Percentiles rank a stretch among this genome's conserved stretches.
Conservation (phyloP, 2,797 vertebrate species). For the Alosa sapidissima region DNA sequence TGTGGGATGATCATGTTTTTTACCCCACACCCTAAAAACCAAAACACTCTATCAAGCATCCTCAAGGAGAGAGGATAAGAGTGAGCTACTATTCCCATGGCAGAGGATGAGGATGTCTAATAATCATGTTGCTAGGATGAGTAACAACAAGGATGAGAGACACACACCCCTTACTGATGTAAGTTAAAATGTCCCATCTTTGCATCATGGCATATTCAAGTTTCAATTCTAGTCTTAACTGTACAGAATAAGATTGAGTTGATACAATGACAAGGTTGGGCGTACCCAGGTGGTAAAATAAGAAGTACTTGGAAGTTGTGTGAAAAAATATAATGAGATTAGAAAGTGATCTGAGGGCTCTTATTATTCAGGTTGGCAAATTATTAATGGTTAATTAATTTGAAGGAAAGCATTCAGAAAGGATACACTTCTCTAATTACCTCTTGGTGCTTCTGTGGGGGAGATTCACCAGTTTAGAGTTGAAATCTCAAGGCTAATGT, state of each 20-base stretch:
- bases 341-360: not conserved
- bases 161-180: not conserved
- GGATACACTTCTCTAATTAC: conserved; percentile 74
- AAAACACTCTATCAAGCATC: no score
- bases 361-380: conserved; percentile 58
- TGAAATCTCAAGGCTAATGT: conserved; percentile 63
- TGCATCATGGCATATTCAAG: not conserved
- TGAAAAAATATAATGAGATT: not conserved
- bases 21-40: no score
- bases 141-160: not conserved
- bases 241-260: not conserved
- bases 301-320: not conserved
- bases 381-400: conserved; percentile 69
- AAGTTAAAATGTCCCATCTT: not conserved
- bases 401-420: conserved; percentile 66
- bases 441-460: conserved; percentile 60
- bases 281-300: not conserved
- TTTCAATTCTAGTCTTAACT: not conserved
- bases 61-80: no score
- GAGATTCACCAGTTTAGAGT: conserved; percentile 62
- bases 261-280: not conserved
- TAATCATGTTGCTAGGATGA: not conserved
- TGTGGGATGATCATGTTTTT: no score
- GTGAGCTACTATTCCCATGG: no score
- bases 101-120: no score